Evolutionary conservation across 2,113 vertebrate genomes (phyloP).

Genomic region (Mugil cephalus): DNA sequence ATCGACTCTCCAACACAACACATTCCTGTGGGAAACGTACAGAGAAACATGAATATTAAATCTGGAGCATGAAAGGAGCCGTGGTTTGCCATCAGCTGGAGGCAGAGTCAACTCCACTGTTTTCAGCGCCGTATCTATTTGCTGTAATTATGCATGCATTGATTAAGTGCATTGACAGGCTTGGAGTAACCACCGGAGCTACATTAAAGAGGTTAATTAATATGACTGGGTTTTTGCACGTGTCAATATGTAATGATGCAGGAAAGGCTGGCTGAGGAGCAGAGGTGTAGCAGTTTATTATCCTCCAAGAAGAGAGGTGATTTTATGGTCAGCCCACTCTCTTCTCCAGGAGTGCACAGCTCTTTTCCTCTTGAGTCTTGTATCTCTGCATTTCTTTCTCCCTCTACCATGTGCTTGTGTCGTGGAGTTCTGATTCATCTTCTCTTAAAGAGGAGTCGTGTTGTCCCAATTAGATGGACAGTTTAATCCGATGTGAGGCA

Average conservation of each 20-base stretch:
- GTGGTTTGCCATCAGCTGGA: constrained; percentile 9
- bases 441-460: constrained; percentile 46
- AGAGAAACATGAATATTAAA: constrained; percentile 49
- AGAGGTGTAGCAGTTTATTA: constrained; percentile 38
- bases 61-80: neutral
- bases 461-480: constrained; percentile 72
- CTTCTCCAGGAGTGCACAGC: neutral
- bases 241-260: constrained; percentile 48
- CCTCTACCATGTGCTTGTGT: constrained; percentile 9
- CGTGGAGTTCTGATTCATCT: constrained; percentile 27
- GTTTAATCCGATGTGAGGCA: constrained; percentile 71
- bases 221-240: constrained; percentile 45
- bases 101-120: neutral
- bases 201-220: constrained; percentile 69
- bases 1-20: constrained; percentile 51
- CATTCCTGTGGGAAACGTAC: constrained; percentile 9
- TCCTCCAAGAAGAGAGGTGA: constrained; percentile 14
- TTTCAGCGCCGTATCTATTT: neutral
- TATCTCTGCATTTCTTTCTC: constrained; percentile 9
- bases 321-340: constrained; percentile 42
- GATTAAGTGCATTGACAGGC: constrained; percentile 54
- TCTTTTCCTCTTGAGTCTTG: constrained; percentile 4
- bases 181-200: constrained; percentile 53
- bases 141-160: constrained; percentile 52
- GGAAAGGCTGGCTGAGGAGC: constrained; percentile 22